phyloP scores from a whole-genome alignment of 2,888 invertebrate genomes.

The Drosophila tanythrix region DNA sequence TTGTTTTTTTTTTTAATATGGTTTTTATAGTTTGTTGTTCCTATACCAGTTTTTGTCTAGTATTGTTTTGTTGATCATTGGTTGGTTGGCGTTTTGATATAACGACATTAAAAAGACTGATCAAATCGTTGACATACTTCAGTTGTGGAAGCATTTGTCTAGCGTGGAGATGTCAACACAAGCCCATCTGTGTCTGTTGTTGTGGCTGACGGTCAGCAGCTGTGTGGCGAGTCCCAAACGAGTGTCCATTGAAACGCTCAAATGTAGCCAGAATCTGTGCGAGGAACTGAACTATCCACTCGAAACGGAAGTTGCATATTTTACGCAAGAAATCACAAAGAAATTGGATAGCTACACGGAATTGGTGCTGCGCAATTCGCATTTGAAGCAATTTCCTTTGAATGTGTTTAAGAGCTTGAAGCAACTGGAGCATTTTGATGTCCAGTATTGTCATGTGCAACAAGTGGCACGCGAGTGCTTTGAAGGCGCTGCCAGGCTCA shows the following conservation, averaged over 20 bases:
- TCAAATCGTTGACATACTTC: constrained; percentile 48
- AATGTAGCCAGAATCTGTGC: constrained; percentile 47
- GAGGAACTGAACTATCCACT: constrained; percentile 35
- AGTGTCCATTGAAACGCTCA: constrained; percentile 33
- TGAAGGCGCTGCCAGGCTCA: constrained; percentile 32
- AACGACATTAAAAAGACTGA: constrained; percentile 41
- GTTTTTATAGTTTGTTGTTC: background rate
- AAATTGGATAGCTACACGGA: constrained; percentile 22
- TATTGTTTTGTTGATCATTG: background rate
- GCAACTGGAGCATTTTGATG: constrained; percentile 62
- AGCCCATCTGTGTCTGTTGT: constrained; percentile 24
- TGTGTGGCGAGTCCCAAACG: constrained; percentile 22
- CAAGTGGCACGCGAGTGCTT: constrained; percentile 44
- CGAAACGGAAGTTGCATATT: constrained; percentile 44
- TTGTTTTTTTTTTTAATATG: background rate
- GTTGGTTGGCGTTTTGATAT: constrained; percentile 26
- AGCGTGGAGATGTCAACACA: constrained; percentile 43
- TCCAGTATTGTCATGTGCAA: constrained; percentile 42
- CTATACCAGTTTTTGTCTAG: constrained; percentile 39
- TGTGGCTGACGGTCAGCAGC: constrained; percentile 20
- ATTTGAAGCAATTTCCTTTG: constrained; percentile 62
- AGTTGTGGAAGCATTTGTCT: constrained; percentile 42
- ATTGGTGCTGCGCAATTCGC: constrained; percentile 59
- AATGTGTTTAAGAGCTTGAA: constrained; percentile 66
- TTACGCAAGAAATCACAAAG: constrained; percentile 18